These are phyloP conservation scores for Drosophila barbarae DNA, from an alignment of 2,888 invertebrate species.

Conservation along the genomic window DNA sequence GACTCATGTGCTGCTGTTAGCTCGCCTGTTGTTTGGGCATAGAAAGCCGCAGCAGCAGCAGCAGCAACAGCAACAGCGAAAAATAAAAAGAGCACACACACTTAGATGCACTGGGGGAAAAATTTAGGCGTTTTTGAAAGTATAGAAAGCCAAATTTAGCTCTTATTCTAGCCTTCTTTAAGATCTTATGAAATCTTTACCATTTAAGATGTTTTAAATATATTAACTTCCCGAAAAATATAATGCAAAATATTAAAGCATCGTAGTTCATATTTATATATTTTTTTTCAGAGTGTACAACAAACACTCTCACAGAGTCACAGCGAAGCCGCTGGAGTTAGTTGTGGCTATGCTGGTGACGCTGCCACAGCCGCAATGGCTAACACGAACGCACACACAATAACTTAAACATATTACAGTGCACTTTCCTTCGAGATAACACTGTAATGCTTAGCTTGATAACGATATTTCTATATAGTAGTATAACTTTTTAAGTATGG, in stretches of 20 bases:
- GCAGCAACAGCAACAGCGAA: conserved; percentile 22
- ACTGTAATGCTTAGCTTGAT: not conserved
- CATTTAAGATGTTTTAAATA: not conserved
- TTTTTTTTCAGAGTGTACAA: conserved; percentile 8
- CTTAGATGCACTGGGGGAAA: conserved; percentile 27
- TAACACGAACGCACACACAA: conserved; percentile 17
- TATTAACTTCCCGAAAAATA: rapidly evolving
- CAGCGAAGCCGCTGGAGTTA: conserved; percentile 27
- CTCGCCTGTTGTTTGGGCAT: conserved; percentile 60
- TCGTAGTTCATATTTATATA: not conserved
- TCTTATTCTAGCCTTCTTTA: not conserved
- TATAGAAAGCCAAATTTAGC: conserved; percentile 13
- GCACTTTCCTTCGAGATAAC: not conserved
- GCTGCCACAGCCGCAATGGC: conserved; percentile 28
- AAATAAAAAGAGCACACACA: conserved; percentile 34
- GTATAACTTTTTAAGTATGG: too few species aligned
- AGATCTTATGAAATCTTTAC: conserved; percentile 13
- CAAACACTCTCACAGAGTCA: conserved; percentile 15
- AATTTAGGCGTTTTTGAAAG: not conserved
- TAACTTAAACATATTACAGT: not conserved
- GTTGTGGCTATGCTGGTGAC: conserved; percentile 52
- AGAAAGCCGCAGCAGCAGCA: conserved; percentile 52
- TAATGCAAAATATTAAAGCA: not conserved
- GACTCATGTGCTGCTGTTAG: conserved; percentile 66
- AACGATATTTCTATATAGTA: too few species aligned